Evolutionary conservation across 1,140 invertebrate genomes (phyloP), one percentile per base, ranked within the genome.

Genomic region (Colletes latitarsis): DNA sequence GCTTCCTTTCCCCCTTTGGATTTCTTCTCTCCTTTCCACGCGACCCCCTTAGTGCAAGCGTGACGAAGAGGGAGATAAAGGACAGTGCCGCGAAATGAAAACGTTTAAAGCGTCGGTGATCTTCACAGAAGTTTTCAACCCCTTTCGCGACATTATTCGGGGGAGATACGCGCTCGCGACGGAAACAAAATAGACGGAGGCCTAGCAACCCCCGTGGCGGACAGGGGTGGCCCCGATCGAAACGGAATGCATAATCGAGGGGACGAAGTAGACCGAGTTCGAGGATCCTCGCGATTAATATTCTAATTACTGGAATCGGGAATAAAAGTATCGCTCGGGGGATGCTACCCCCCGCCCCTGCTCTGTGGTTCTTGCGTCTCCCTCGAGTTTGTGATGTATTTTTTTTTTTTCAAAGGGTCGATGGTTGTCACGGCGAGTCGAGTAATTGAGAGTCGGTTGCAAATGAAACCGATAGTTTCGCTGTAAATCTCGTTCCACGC

Each of bases 71-170:
- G 30, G 46, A 19, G 49, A 55, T 46, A 21, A 8, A 68, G 52
- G 67, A 62, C 21, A 49, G 66, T 49, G 55, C 43, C 66, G 60
- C 82, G 82, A 87, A 87, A 87, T 87, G 85, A 87, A 86, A 86
- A 82, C 84, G 81, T 74, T 86, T 86, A 86, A 86, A 86, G 72
- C 85, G 81, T 57, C 72, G 49, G 64, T 82, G 85, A 86, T 86
- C 76, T 85, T 77, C 83, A 82, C 64, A 63, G 64, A 62, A 82
- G 67, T 80, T 81, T 87, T 67, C 72, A 83, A 76, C 74, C 82
- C 81, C 72, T 87, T 82, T 55, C 67, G 82, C 76, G 52, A 73
- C 64, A 77, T 71, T 66, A 57, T 58, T 77, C 52, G 67, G 53
- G 41, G 77, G 72, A 55, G 63, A 67, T 53, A 62, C 74, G 14